Evolutionary conservation across 2,797 vertebrate genomes (phyloP).

Genomic region (Enteromius fasciolatus): DNA sequence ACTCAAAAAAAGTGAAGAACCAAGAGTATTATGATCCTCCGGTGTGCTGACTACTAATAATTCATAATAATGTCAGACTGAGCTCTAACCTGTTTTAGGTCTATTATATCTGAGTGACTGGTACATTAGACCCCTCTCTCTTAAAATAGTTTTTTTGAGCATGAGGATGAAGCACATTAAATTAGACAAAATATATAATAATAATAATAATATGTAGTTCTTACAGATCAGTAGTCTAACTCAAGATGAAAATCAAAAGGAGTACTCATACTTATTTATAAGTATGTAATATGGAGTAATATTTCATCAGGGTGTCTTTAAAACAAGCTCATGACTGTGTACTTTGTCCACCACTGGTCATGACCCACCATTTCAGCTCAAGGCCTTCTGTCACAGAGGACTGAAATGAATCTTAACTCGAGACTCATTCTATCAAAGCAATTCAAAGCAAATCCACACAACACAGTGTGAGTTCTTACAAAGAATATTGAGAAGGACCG

Average conservation of each 20-base stretch:
- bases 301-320: neutral
- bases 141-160: conserved; percentile 2
- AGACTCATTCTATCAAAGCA: conserved; percentile 5
- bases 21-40: neutral
- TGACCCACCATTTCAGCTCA: neutral
- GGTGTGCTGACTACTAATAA: conserved; percentile 1
- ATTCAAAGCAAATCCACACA: conserved; percentile 17
- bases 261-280: neutral
- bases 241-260: neutral
- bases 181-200: neutral
- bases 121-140: neutral
- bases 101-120: conserved; percentile 14
- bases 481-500: conserved; percentile 89
- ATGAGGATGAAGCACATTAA: neutral
- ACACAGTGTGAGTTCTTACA: conserved; percentile 80
- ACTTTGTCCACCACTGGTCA: neutral
- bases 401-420: neutral
- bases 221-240: neutral
- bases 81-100: conserved; percentile 1
- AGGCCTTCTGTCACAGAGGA: neutral
- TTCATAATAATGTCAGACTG: conserved; percentile 14
- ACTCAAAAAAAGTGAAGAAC: neutral
- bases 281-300: neutral
- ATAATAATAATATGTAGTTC: neutral
- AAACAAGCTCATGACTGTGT: neutral